Evolutionary conservation across 1,140 invertebrate genomes (phyloP), one percentile per base, ranked within the genome.

Genomic region (Drosophila kurseongensis): DNA sequence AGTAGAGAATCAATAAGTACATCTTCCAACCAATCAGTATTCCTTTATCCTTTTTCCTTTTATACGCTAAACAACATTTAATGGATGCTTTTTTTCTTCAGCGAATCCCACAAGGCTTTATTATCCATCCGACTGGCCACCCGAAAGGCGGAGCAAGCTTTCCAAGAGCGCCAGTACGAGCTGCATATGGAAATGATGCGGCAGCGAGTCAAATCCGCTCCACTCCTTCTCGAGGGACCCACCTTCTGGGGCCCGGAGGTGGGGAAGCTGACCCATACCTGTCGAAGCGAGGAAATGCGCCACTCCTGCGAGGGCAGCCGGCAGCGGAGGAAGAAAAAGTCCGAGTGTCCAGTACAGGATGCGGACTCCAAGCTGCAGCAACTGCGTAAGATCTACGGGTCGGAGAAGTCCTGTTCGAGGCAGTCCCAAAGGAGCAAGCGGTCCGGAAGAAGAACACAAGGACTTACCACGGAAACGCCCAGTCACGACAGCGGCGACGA

Each of bases 101-200:
- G 91, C 72, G 89, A 92, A 77, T 58, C 90, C 1, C 91, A 92
- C 54, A 88, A 92, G 32, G 86, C 91, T 6, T 58, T 92, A 32
- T 58, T 92, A 0, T 75, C 76, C 8, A 80, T 92, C 13, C 86
- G 92, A 4, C 52, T 92, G 35, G 92, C 92, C n/a, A 92, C 92
- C 35, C 84, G 92, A 7, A 92, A 91, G 55, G 91, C 92, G 6
- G 92, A 92, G 52, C 91, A 92, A 35, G 84, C 80, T 1, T 41
- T 92, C 7, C 85, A 91, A 50, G 75, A 92, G 48, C 86, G 80
- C 18, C 89, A 92, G 45, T 91, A 92, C 29, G 89, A 92, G 29
- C 59, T 92, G 5, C 88, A 92, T 29, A 92, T 92, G 91, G 89
- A 91, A 38, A 67, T 92, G 74, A 92, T 92, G 92, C 66, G 90